Evolutionary conservation across 2,888 invertebrate genomes (phyloP).

Genomic region (Aphidius colemani): DNA sequence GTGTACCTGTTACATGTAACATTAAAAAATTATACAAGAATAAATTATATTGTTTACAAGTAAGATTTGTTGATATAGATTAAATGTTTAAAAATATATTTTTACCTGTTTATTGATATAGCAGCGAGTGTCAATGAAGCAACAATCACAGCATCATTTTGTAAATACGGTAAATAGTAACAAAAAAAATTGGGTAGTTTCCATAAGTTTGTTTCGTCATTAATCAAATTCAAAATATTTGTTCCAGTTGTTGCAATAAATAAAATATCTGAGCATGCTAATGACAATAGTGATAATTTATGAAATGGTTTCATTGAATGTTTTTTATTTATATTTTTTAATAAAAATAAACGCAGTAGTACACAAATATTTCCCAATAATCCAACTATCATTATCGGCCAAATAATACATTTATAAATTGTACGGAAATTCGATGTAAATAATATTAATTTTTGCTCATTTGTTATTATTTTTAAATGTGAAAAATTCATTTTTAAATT

Average conservation of each 20-base stretch:
- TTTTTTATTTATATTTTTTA: slow-evolving; percentile 16
- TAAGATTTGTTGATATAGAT: too few relatives aligned
- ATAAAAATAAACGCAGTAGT: slow-evolving; percentile 35
- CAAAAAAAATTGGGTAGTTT: slow-evolving; percentile 52
- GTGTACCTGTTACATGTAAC: too few relatives aligned
- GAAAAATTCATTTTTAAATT: not conserved
- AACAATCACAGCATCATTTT: slow-evolving; percentile 62
- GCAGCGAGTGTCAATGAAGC: slow-evolving; percentile 64
- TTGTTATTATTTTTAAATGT: slow-evolving; percentile 4
- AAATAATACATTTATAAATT: slow-evolving; percentile 39
- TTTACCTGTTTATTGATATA: slow-evolving; percentile 65
- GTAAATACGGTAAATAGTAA: slow-evolving; percentile 61
- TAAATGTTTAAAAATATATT: not conserved
- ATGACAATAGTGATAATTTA: slow-evolving; percentile 38
- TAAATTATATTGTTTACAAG: too few relatives aligned
- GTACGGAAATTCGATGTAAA: slow-evolving; percentile 32
- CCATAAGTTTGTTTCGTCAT: slow-evolving; percentile 36
- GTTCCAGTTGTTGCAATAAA: slow-evolving; percentile 38
- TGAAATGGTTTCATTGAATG: slow-evolving; percentile 41
- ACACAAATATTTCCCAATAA: slow-evolving; percentile 40
- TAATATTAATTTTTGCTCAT: slow-evolving; percentile 16
- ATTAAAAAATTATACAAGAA: too few relatives aligned
- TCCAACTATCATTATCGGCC: slow-evolving; percentile 42
- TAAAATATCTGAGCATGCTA: slow-evolving; percentile 41
- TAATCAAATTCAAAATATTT: slow-evolving; percentile 35